Evolutionary conservation across 2,888 invertebrate species (phyloP).

Genomic region (Ommatoiulus sabulosus): DNA sequence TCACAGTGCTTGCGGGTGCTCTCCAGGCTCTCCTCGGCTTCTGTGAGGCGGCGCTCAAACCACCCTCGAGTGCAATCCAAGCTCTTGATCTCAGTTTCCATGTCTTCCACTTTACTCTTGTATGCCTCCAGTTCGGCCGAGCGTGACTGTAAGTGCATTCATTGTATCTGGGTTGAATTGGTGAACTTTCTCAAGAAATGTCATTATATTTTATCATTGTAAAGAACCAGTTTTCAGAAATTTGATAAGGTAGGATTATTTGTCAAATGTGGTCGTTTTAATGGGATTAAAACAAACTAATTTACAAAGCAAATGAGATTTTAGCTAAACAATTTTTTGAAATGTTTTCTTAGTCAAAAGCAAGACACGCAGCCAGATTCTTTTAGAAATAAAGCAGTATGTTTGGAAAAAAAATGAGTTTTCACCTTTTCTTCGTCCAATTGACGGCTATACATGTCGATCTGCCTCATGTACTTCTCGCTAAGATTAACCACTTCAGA

Average conservation of each 20-base stretch:
- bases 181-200: neutral
- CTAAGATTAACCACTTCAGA: constrained; percentile 64
- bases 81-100: constrained; percentile 62
- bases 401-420: no score
- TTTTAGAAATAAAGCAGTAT: no score
- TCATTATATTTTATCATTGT: no score
- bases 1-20: constrained; percentile 50
- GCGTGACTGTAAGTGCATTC: neutral
- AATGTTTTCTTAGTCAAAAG: neutral
- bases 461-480: constrained; percentile 63
- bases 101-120: constrained; percentile 63
- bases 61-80: constrained; percentile 65
- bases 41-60: constrained; percentile 66
- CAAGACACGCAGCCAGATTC: neutral
- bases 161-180: neutral
- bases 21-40: constrained; percentile 64
- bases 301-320: no score
- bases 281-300: no score
- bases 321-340: no score
- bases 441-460: constrained; percentile 63
- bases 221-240: neutral
- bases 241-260: no score
- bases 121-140: constrained; percentile 62
- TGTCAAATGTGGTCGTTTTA: no score
- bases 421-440: constrained; percentile 65